phyloP scores from a whole-genome alignment of 2,113 vertebrate species.

The Trogon surrucura region DNA sequence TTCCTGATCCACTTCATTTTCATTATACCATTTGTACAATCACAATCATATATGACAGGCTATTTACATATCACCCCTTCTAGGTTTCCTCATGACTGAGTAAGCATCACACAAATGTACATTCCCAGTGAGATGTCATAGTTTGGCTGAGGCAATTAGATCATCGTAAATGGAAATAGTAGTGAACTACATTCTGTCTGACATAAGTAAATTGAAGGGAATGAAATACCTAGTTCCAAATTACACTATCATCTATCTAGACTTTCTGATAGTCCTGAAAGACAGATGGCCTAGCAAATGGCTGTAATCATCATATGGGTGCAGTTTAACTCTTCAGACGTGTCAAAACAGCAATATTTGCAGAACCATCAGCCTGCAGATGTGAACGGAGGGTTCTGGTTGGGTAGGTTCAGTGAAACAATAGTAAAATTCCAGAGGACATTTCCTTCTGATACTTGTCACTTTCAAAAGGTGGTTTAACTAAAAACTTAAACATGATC shows the following conservation, averaged over 20 bases:
- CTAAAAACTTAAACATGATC: neutral
- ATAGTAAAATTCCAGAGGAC: neutral
- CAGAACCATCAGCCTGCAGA: neutral
- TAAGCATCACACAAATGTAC: neutral
- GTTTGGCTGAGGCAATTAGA: neutral
- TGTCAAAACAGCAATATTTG: neutral
- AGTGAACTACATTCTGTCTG: neutral
- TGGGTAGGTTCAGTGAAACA: neutral
- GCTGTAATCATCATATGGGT: neutral
- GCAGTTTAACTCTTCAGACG: neutral
- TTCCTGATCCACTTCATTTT: neutral
- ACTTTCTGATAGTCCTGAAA: conserved; percentile 20
- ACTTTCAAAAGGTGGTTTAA: neutral
- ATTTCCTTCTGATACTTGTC: neutral
- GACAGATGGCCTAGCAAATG: conserved; percentile 8
- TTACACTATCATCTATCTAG: neutral
- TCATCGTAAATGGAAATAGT: neutral
- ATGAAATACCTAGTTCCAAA: neutral
- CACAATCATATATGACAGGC: neutral
- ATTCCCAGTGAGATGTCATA: neutral
- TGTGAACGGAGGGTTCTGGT: neutral
- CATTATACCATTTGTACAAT: neutral
- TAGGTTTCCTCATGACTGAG: neutral
- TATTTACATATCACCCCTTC: neutral
- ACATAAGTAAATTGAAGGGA: conserved; percentile 6